Evolutionary conservation across 1,140 invertebrate genomes (phyloP).

Genomic region (Drosophila suzukii): DNA sequence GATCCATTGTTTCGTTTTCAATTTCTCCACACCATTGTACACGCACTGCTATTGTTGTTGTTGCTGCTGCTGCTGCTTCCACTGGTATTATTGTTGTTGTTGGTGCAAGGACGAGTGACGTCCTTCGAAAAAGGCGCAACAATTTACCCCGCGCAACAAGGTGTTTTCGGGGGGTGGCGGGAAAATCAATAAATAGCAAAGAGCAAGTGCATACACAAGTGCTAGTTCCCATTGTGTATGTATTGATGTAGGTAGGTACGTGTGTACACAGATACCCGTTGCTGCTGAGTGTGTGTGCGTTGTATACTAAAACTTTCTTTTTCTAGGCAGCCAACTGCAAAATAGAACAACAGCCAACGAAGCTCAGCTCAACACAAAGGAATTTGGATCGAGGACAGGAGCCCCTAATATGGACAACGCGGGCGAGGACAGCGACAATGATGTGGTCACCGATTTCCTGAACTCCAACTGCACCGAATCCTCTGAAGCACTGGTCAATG

Average conservation of each 20-base stretch:
- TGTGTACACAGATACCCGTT: constrained; percentile 14
- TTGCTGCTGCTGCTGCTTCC: constrained; percentile 37
- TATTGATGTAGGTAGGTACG: constrained; percentile 3
- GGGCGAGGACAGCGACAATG: constrained; percentile 80
- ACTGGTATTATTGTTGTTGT: constrained; percentile 33
- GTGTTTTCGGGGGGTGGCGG: constrained; percentile 42
- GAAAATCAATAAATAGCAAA: constrained; percentile 77
- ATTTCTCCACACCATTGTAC: constrained; percentile 12
- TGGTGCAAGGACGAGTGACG: constrained; percentile 70
- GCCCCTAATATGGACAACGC: constrained; percentile 61
- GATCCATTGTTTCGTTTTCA: background rate
- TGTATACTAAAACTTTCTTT: constrained; percentile 79
- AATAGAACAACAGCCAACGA: constrained; percentile 38
- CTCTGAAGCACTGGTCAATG: constrained; percentile 25
- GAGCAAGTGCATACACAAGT: constrained; percentile 45
- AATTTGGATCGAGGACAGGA: background rate
- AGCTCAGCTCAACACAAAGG: constrained; percentile 34
- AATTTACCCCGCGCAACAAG: constrained; percentile 70
- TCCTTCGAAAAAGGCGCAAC: constrained; percentile 71
- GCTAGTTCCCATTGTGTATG: constrained; percentile 24
- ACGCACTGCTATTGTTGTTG: constrained; percentile 23
- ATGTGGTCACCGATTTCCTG: constrained; percentile 83
- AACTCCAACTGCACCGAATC: constrained; percentile 72
- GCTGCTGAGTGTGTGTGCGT: constrained; percentile 42
- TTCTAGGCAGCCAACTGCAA: constrained; percentile 56